Evolutionary conservation across 2,797 vertebrate genomes (phyloP).

Genomic region (Anniella stebbinsi): DNA sequence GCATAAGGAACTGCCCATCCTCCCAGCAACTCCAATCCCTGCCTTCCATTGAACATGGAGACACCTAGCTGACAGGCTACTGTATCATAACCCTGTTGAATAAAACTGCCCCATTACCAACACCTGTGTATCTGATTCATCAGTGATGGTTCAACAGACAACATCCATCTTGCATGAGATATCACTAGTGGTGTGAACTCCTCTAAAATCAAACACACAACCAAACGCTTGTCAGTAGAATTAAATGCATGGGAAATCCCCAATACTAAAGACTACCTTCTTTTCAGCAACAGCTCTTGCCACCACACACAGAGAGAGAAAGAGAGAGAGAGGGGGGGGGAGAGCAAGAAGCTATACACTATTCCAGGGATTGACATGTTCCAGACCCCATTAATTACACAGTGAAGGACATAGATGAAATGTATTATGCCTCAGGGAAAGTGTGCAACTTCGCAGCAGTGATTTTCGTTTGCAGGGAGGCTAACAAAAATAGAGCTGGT

Average conservation of each 20-base stretch:
- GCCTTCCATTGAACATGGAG: background rate
- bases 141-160: background rate
- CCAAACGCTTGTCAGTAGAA: background rate
- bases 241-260: background rate
- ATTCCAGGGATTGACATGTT: background rate
- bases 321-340: background rate
- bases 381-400: background rate
- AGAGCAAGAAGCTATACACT: background rate
- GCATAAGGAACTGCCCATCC: background rate
- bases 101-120: background rate
- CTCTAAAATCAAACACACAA: background rate
- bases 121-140: background rate
- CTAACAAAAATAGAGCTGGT: background rate
- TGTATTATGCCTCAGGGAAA: background rate
- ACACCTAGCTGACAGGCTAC: background rate
- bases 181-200: too few species aligned
- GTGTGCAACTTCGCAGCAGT: background rate
- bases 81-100: background rate
- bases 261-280: background rate
- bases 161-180: background rate
- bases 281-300: background rate
- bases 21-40: too few species aligned
- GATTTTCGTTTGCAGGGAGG: too few species aligned
- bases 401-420: background rate
- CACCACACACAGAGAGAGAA: background rate